Percentiles rank a stretch among this genome's conserved stretches.
Conservation (phyloP, 2,113 vertebrate species). For the Atractosteus spatula region DNA sequence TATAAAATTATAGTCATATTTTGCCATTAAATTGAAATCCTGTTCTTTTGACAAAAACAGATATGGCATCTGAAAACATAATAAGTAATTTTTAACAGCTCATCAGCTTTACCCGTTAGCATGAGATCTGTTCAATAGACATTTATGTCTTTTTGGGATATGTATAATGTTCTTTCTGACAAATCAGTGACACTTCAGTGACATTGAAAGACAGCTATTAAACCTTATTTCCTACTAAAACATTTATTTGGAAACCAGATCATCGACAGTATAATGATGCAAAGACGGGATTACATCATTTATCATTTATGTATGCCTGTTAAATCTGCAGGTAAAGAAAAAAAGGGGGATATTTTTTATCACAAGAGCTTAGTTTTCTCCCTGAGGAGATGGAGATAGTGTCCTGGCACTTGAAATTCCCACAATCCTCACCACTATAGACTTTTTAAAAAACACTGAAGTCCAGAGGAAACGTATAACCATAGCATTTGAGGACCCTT, state of each 20-base stretch:
- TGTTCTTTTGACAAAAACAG: slow-evolving; percentile 48
- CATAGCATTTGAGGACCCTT: no score
- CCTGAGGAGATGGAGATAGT: no score
- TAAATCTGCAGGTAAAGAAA: background rate
- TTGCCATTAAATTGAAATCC: slow-evolving; percentile 61
- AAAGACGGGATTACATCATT: slow-evolving; percentile 12
- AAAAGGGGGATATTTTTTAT: background rate
- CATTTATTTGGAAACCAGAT: slow-evolving; percentile 28
- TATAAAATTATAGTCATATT: slow-evolving; percentile 57
- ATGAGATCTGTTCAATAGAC: slow-evolving; percentile 11
- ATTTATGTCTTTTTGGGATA: slow-evolving; percentile 29
- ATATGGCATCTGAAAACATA: slow-evolving; percentile 54
- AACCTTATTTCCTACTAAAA: slow-evolving; percentile 32
- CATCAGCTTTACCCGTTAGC: slow-evolving; percentile 46
- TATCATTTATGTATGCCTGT: no score
- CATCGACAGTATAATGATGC: slow-evolving; percentile 34
- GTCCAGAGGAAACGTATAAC: no score
- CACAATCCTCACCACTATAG: no score
- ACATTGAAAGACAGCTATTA: slow-evolving; percentile 44
- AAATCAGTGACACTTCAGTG: slow-evolving; percentile 49
- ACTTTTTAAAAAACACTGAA: no score
- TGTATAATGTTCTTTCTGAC: slow-evolving; percentile 44
- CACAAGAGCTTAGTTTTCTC: background rate
- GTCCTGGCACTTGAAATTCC: no score
- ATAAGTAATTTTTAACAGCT: slow-evolving; percentile 57